A percentile compares a stretch with the other conserved stretches of the same genome.
phyloP scores from a whole-genome alignment of 2,888 invertebrate genomes.

The Palloptera scutellata region DNA sequence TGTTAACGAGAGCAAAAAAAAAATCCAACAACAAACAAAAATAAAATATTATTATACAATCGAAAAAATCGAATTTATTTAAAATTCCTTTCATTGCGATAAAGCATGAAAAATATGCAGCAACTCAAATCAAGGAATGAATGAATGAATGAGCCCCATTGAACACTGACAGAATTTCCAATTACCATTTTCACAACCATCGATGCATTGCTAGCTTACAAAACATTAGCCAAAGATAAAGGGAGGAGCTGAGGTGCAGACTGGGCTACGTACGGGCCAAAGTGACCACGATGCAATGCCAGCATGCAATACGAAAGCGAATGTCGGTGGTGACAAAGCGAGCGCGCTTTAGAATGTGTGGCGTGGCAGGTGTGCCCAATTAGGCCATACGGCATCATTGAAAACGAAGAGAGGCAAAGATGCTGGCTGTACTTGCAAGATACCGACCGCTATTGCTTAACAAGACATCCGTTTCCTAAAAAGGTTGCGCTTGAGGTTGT shows the following conservation, averaged over 20 bases:
- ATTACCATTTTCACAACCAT: constrained; percentile 23
- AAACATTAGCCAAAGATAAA: background rate
- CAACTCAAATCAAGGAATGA: background rate
- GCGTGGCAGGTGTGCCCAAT: background rate
- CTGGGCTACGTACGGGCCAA: too few relatives aligned
- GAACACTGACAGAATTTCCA: constrained; percentile 25
- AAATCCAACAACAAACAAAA: too few relatives aligned
- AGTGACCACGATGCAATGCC: too few relatives aligned
- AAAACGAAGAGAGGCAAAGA: background rate
- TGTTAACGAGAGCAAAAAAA: too few relatives aligned
- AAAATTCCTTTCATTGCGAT: too few relatives aligned
- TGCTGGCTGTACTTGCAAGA: background rate
- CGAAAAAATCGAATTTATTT: background rate
- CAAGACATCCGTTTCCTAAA: background rate
- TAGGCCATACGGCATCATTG: background rate
- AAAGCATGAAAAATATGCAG: background rate
- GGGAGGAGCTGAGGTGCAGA: background rate
- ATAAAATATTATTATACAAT: background rate
- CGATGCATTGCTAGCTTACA: background rate
- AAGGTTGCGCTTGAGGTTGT: background rate
- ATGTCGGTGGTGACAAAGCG: background rate
- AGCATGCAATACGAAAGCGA: background rate
- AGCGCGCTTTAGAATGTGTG: background rate
- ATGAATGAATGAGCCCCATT: constrained; percentile 8
- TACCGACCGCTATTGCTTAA: background rate